phyloP scores from a whole-genome alignment of 2,113 vertebrate genomes.

The Nothobranchius furzeri region DNA sequence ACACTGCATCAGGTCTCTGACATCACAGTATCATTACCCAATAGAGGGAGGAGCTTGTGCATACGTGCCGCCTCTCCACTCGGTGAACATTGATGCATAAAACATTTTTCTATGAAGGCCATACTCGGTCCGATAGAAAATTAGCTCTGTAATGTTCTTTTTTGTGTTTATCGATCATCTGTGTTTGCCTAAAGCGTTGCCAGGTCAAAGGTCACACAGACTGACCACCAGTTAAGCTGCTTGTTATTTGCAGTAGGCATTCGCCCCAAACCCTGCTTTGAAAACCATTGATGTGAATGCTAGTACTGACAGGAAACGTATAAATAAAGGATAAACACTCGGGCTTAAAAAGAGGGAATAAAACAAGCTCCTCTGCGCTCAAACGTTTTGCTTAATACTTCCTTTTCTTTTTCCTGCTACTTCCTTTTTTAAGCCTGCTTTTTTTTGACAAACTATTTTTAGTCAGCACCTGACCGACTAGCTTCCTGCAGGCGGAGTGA shows the following conservation, averaged over 20 bases:
- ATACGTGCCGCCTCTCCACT: slow-evolving; percentile 22
- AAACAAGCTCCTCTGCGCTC: no score
- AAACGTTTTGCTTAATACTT: slow-evolving; percentile 23
- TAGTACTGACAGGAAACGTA: slow-evolving; percentile 37
- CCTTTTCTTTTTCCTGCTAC: slow-evolving; percentile 4
- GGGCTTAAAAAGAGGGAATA: slow-evolving; percentile 13
- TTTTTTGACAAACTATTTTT: slow-evolving; percentile 55
- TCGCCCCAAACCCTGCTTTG: slow-evolving; percentile 40
- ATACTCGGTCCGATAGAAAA: slow-evolving; percentile 68
- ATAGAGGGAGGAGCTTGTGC: slow-evolving; percentile 29
- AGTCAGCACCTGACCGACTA: slow-evolving; percentile 40
- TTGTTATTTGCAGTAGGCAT: slow-evolving; percentile 19
- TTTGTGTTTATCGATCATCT: slow-evolving; percentile 48
- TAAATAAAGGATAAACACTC: background rate
- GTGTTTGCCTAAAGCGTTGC: slow-evolving; percentile 24
- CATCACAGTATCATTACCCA: slow-evolving; percentile 60
- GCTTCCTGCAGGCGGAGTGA: slow-evolving; percentile 34
- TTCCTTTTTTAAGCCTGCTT: slow-evolving; percentile 29
- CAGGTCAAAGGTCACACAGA: slow-evolving; percentile 32
- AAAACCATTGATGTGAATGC: slow-evolving; percentile 4
- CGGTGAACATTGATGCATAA: slow-evolving; percentile 50
- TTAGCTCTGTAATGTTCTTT: slow-evolving; percentile 71
- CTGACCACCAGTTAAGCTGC: slow-evolving; percentile 1
- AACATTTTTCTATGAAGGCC: slow-evolving; percentile 62
- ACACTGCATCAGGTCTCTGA: slow-evolving; percentile 49